Evolutionary conservation across 1,140 invertebrate genomes (phyloP), one percentile per base, ranked within the genome.

Genomic region (Tribolium madens): DNA sequence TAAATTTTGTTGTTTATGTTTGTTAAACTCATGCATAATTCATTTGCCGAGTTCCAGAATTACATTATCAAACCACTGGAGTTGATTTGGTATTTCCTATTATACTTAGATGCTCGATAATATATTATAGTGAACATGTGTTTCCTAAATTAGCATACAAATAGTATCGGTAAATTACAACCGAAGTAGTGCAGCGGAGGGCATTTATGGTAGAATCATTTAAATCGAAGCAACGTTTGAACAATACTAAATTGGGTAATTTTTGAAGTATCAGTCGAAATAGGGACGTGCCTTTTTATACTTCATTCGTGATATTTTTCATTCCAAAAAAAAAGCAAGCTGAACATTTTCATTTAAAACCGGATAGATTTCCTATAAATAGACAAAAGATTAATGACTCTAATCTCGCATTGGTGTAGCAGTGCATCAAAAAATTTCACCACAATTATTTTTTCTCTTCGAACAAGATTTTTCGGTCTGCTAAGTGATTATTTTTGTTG

Each of bases 401-500:
- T 33, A 64, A 33, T 64, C 10, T 9, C 36, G 36, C 36, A 42
- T 33, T 12, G 57, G 18, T 64, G 57, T 21, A 64, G 9, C 18
- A 26, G 18, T 64, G 57, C 57, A 64, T 26, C 18, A 26, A 60
- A 60, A 60, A 18, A n/a, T 60, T 31, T 17, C 10, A 9, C 5
- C 10, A 26, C 57, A 64, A 64, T 64, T n/a, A 64, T 64, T 64
- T 64, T 64, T 64, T 64, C 57, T 4, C 1, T 10, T 0, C 31
- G 26, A 60, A 60, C 53, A 60, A 60, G 53, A 64, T 64, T 64
- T 33, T 3, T 64, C 57, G 14, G 57, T 33, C 21, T 64, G n/a
- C n/a, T 64, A 64, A 64, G 31, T 64, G 57, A 64, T 64, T 64
- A 64, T 64, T 64, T 64, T 64, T 14, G 57, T 64, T 64, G n/a